These are phyloP conservation scores for Silurus aristotelis DNA, from an alignment of 2,797 vertebrate species.

Conservation along the genomic window DNA sequence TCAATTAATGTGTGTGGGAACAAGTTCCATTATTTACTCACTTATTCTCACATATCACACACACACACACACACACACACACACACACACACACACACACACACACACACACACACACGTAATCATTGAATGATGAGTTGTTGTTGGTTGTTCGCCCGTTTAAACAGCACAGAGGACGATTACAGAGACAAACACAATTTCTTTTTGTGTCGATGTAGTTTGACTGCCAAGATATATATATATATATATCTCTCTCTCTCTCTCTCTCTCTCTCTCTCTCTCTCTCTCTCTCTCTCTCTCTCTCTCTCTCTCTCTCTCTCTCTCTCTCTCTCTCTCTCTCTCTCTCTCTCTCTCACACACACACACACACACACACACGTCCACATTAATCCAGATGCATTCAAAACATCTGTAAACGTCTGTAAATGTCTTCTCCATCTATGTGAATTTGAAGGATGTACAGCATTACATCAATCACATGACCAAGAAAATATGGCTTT, in stretches of 20 bases:
- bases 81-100: too few relatives aligned
- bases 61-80: too few relatives aligned
- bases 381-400: too few relatives aligned
- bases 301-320: background rate
- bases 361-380: background rate
- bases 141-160: slow-evolving; percentile 64
- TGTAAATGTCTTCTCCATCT: too few relatives aligned
- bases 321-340: too few relatives aligned
- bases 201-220: slow-evolving; percentile 69
- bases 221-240: slow-evolving; percentile 60
- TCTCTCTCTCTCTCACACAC: background rate
- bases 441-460: too few relatives aligned
- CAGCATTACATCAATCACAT: too few relatives aligned
- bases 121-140: slow-evolving; percentile 35
- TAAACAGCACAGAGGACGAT: slow-evolving; percentile 66
- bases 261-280: too few relatives aligned
- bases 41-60: background rate
- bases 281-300: too few relatives aligned
- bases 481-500: too few relatives aligned
- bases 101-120: background rate
- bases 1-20: slow-evolving; percentile 25
- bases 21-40: slow-evolving; percentile 18
- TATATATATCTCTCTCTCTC: background rate
- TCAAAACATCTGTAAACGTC: too few relatives aligned
- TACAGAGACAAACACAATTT: slow-evolving; percentile 54